These are phyloP conservation scores for Melinopterus prodromus DNA, from an alignment of 2,888 invertebrate species.

Conservation along the genomic window DNA sequence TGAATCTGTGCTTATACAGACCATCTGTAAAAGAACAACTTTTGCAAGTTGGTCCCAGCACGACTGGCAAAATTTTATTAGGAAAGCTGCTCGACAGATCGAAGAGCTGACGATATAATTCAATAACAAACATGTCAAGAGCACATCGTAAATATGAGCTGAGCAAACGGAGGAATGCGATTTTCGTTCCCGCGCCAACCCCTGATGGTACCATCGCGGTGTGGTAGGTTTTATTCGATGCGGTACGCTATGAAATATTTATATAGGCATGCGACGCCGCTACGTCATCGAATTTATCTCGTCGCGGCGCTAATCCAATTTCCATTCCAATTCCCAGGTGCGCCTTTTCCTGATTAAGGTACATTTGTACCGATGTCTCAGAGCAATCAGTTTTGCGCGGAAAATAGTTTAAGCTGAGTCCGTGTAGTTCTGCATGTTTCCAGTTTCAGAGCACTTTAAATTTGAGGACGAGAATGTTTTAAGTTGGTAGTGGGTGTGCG, in stretches of 20 bases:
- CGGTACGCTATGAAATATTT: neutral
- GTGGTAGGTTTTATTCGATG: neutral
- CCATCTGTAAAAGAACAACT: neutral
- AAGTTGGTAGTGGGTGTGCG: no score
- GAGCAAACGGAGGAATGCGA: neutral
- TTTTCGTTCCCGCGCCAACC: neutral
- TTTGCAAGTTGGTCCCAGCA: neutral
- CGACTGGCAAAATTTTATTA: neutral
- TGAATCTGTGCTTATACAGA: no score
- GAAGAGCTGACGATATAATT: neutral
- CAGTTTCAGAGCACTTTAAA: neutral
- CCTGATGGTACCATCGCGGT: neutral
- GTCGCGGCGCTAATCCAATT: neutral
- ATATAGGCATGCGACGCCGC: neutral
- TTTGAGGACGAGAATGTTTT: no score
- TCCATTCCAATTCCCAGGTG: neutral
- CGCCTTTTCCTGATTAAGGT: constrained; percentile 4
- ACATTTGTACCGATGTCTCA: neutral
- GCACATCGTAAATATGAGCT: neutral
- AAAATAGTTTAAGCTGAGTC: neutral
- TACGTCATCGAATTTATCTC: no score
- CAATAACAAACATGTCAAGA: constrained; percentile 4
- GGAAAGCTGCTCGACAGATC: neutral
- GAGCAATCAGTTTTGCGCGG: neutral
- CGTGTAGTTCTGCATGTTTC: neutral